A percentile compares a stretch with the other conserved stretches of the same genome.
Conservation (phyloP, 2,888 invertebrate genomes). For the Himalopsyche tibetana region DNA sequence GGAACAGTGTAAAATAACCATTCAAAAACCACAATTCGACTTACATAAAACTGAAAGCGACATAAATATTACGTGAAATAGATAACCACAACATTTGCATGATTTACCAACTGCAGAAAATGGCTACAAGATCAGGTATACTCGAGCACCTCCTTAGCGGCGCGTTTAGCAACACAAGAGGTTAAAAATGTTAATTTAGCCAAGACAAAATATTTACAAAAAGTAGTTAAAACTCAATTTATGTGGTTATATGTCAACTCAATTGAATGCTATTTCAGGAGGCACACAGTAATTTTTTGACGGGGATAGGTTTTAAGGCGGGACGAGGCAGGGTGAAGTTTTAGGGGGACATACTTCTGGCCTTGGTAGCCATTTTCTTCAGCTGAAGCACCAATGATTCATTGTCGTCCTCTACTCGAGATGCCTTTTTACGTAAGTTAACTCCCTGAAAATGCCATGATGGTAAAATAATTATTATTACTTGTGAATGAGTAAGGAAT, state of each 20-base stretch:
- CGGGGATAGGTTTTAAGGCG: constrained; percentile 37
- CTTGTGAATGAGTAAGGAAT: not conserved
- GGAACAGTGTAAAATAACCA: not conserved
- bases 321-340: constrained; percentile 21
- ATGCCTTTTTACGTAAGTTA: constrained; percentile 91
- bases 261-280: constrained; percentile 42
- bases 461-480: constrained; percentile 15
- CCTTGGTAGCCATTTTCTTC: constrained; percentile 95
- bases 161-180: constrained; percentile 9
- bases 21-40: constrained; percentile 4
- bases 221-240: constrained; percentile 50
- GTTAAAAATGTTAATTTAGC: constrained; percentile 68
- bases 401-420: constrained; percentile 97
- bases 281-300: constrained; percentile 54
- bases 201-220: constrained; percentile 68
- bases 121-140: constrained; percentile 71
- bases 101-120: constrained; percentile 74
- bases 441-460: constrained; percentile 82
- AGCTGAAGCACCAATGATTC: constrained; percentile 96
- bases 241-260: constrained; percentile 25
- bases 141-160: constrained; percentile 37
- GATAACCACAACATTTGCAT: constrained; percentile 39
- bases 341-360: constrained; percentile 82
- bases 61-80: constrained; percentile 45
- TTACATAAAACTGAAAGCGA: constrained; percentile 40